phyloP scores from a whole-genome alignment of 2,797 vertebrate species.

The Acipenser ruthenus region DNA sequence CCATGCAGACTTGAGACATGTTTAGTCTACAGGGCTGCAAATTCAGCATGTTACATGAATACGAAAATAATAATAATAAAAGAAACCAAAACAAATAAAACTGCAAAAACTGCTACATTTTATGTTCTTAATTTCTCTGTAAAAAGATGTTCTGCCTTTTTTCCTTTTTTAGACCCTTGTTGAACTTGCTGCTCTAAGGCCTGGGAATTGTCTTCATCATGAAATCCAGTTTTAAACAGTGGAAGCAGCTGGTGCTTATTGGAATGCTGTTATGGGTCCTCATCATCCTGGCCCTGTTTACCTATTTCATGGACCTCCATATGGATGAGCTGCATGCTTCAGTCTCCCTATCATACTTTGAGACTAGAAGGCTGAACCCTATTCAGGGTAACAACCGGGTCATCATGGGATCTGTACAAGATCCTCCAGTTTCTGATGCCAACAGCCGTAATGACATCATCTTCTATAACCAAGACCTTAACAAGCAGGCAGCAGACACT shows the following conservation, averaged over 20 bases:
- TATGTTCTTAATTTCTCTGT: too few relatives aligned
- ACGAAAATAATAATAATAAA: too few relatives aligned
- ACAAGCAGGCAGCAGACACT: constrained; percentile 29
- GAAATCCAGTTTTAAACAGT: constrained; percentile 72
- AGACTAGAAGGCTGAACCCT: constrained; percentile 75
- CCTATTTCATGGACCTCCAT: constrained; percentile 85
- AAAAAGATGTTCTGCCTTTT: not conserved
- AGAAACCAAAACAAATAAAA: too few relatives aligned
- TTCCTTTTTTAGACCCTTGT: constrained; percentile 24
- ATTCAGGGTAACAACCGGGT: constrained; percentile 70
- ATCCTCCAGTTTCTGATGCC: constrained; percentile 44
- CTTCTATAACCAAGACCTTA: constrained; percentile 34
- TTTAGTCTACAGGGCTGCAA: too few relatives aligned
- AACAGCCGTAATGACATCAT: constrained; percentile 29
- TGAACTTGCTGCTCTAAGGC: constrained; percentile 19
- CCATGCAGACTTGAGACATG: too few relatives aligned
- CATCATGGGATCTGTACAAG: constrained; percentile 63
- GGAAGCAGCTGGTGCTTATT: constrained; percentile 81
- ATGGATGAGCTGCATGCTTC: constrained; percentile 68
- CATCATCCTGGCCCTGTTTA: constrained; percentile 81
- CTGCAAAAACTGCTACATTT: too few relatives aligned
- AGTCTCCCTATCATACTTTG: constrained; percentile 71
- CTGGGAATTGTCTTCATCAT: constrained; percentile 30
- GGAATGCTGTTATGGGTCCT: constrained; percentile 90
- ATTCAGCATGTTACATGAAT: too few relatives aligned